Percentiles rank a stretch among this genome's conserved stretches.
Conservation (phyloP, 2,888 invertebrate species). For the Epicampocera succincta region DNA sequence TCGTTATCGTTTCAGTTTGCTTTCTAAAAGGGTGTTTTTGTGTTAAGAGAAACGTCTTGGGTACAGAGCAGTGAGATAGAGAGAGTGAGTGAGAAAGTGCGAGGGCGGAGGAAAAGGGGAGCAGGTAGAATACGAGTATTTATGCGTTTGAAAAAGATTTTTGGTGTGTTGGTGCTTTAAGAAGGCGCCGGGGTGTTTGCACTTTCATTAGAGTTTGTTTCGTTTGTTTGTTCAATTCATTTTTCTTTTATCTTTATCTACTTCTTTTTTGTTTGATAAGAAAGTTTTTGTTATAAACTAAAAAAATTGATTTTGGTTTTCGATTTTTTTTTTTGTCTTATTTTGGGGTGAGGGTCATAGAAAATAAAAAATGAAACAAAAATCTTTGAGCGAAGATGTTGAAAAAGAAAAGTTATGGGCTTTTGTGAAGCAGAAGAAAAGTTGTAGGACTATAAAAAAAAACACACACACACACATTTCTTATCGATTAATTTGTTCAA, state of each 20-base stretch:
- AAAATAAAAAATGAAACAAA: constrained; percentile 12
- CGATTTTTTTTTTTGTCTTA: constrained; percentile 4
- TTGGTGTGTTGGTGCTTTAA: not conserved
- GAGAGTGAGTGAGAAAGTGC: not conserved
- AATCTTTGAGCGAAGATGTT: not conserved
- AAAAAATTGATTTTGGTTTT: constrained; percentile 25
- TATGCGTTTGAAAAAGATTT: no score
- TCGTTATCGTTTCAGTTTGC: constrained; percentile 15
- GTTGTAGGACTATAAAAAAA: not conserved
- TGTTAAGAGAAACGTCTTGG: not conserved
- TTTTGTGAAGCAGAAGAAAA: not conserved
- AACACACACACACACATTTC: not conserved
- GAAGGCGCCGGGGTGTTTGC: constrained; percentile 9
- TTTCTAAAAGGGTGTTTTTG: not conserved
- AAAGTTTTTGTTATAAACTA: constrained; percentile 39
- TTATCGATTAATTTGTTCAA: no score
- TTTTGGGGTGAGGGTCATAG: constrained; percentile 67
- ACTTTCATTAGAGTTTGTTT: constrained; percentile 19
- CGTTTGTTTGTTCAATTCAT: constrained; percentile 1
- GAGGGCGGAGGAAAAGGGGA: not conserved
- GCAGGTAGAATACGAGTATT: not conserved
- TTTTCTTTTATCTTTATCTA: constrained; percentile 10
- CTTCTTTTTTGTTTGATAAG: constrained; percentile 21
- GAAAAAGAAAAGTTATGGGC: not conserved
- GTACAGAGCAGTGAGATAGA: not conserved